Percentiles rank a stretch among this genome's conserved stretches.
phyloP scores from a whole-genome alignment of 2,888 invertebrate genomes.

The Sussaba pulchella region DNA sequence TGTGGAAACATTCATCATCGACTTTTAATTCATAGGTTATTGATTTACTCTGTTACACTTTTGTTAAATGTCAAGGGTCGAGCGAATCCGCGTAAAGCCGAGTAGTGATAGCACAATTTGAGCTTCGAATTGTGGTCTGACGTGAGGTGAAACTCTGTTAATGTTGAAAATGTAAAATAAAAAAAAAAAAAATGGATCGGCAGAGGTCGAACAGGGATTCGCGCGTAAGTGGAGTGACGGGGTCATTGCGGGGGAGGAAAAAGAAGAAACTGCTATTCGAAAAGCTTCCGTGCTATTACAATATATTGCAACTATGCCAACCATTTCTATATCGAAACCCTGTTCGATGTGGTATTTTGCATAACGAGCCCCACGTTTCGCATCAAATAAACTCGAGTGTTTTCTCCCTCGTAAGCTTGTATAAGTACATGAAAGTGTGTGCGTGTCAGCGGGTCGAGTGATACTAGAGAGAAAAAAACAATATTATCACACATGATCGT shows the following conservation, averaged over 20 bases:
- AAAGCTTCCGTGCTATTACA: conserved; percentile 17
- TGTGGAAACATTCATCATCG: no score
- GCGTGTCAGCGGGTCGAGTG: background rate
- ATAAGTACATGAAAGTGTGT: no score
- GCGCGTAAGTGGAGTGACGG: background rate
- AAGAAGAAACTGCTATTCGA: conserved; percentile 3
- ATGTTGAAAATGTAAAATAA: no score
- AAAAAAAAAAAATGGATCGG: no score
- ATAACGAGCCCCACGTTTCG: conserved; percentile 46
- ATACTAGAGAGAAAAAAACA: conserved; percentile 31
- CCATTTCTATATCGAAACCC: conserved; percentile 23
- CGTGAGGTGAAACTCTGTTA: no score
- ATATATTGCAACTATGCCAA: conserved; percentile 9
- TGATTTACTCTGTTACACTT: no score
- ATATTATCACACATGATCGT: conserved; percentile 22
- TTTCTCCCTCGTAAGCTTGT: background rate
- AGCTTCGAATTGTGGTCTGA: no score
- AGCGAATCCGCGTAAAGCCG: no score
- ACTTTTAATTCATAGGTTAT: no score
- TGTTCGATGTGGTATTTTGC: conserved; percentile 40
- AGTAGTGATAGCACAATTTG: no score
- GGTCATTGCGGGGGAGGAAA: background rate
- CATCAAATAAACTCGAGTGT: conserved; percentile 45
- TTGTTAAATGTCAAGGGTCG: no score
- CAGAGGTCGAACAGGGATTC: conserved; percentile 9